Base-by-base conservation (phyloP, 2,888 invertebrate species). In the Pasiphila rectangulata region DNA sequence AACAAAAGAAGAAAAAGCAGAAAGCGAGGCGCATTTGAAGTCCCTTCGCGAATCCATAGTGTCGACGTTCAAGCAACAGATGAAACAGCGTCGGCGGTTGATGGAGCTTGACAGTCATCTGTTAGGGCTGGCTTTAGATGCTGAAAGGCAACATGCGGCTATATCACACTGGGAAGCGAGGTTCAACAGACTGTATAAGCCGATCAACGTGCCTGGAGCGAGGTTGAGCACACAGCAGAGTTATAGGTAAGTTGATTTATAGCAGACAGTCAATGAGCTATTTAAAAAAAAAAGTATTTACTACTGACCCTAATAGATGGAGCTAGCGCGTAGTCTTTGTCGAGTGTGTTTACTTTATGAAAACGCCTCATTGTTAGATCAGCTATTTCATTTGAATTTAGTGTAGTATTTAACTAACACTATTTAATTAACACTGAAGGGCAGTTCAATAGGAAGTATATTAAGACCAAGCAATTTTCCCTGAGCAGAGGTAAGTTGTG, bases 81-180 rank as follows among this genome's bases (percentile, higher is more conserved):
- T 98, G 96, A 93, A 96, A 54, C 83, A 97, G 21, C 90, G 97
- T 61, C 90, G 95, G 20, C 93, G 95, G 40, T 85, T 98, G 16
- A 94, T 98, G 92, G 97, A 98, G 74, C 91, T 98, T 6, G 98
- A 98, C 78, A 96, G 96, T 59, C 95, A 96, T 66, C 85, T 97
- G 39, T 81, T 97, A 56, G 96, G 96, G 1, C 85, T 97, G 32
- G 96, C 95, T 21, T 90, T 97, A 67, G 97, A 98, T 63, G 94
- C 96, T 0, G 97, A 96, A 73, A 90, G 96, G 29, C 96, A 97
- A 66, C 95, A 96, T 65, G 92, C 96, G 51, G 92, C 97, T 34
- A 95, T 98, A 32, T 94, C 94, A 1, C 96, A 97, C 78, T 97
- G 95, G 95, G 95, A 95, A 72, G 94, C 95, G 7, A 90, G 94